Percentiles rank a stretch among this genome's conserved stretches.
phyloP scores from a whole-genome alignment of 1,140 invertebrate genomes.

The Macrostomum lignano region DNA sequence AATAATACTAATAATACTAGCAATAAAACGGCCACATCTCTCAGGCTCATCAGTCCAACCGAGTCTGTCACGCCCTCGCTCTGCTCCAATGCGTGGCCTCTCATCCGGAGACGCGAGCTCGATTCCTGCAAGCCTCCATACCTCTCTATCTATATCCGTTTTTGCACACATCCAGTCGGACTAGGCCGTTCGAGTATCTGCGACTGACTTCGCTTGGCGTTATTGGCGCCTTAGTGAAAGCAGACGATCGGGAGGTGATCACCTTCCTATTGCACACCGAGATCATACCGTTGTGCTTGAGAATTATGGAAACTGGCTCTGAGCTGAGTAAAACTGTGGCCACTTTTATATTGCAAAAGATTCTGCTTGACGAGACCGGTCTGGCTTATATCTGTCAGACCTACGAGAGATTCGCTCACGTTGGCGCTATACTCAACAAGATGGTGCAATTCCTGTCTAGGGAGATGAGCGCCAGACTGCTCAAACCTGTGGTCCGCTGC shows the following conservation, averaged over 20 bases:
- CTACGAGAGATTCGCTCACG: constrained; percentile 85
- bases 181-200: constrained; percentile 85
- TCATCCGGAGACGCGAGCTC: constrained; percentile 75
- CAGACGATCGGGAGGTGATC: constrained; percentile 95
- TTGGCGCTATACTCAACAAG: constrained; percentile 81
- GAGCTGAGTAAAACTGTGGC: constrained; percentile 48
- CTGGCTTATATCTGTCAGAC: constrained; percentile 71
- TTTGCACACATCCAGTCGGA: constrained; percentile 68
- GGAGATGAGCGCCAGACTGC: constrained; percentile 65
- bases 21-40: constrained; percentile 2
- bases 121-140: constrained; percentile 67
- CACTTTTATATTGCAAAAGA: constrained; percentile 95
- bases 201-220: constrained; percentile 83
- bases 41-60: constrained; percentile 40
- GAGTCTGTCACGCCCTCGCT: constrained; percentile 89
- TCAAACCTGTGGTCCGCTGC: constrained; percentile 93
- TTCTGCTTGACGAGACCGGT: constrained; percentile 82
- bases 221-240: constrained; percentile 93
- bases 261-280: constrained; percentile 89
- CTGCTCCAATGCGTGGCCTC: constrained; percentile 93
- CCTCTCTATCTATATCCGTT: constrained; percentile 93
- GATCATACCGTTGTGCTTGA: constrained; percentile 76
- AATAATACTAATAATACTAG: constrained; percentile 8
- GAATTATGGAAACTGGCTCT: constrained; percentile 55
- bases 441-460: constrained; percentile 89